These are phyloP conservation scores for Rhinophrynus dorsalis DNA, from an alignment of 2,797 vertebrate genomes.

Conservation along the genomic window DNA sequence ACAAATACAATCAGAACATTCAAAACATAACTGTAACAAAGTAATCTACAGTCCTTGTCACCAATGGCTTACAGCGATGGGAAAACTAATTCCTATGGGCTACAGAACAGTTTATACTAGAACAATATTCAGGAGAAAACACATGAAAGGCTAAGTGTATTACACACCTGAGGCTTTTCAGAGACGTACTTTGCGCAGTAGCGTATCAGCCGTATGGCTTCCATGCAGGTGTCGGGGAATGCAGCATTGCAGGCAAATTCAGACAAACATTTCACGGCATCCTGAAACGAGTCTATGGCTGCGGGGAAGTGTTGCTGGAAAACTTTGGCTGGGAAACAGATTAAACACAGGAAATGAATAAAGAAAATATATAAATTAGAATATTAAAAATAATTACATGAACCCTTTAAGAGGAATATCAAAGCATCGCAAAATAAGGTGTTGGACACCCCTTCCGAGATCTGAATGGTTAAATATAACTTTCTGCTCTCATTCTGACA, in stretches of 20 bases:
- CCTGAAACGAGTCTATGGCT: conserved; percentile 94
- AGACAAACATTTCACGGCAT: conserved; percentile 92
- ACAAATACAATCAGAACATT: background rate
- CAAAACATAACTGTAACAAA: background rate
- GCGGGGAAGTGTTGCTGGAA: conserved; percentile 90
- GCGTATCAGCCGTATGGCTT: conserved; percentile 90
- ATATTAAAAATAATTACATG: too few relatives aligned
- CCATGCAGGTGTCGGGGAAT: conserved; percentile 95
- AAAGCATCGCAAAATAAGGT: too few relatives aligned
- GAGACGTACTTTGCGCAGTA: conserved; percentile 92
- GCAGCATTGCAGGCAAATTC: conserved; percentile 94
- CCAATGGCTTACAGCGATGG: too few relatives aligned
- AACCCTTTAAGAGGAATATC: too few relatives aligned
- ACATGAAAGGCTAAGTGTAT: background rate
- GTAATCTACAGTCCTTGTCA: too few relatives aligned
- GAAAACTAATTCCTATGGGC: too few relatives aligned
- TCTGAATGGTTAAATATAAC: too few relatives aligned
- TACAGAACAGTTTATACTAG: too few relatives aligned
- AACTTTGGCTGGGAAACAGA: conserved; percentile 78
- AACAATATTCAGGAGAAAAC: too few relatives aligned
- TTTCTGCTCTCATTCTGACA: too few relatives aligned
- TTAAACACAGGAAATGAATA: background rate
- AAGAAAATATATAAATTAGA: too few relatives aligned
- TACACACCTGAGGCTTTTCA: conserved; percentile 85
- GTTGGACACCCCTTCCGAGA: too few relatives aligned